Base-by-base conservation (phyloP, 2,113 vertebrate genomes). In the Oryzias javanicus region DNA sequence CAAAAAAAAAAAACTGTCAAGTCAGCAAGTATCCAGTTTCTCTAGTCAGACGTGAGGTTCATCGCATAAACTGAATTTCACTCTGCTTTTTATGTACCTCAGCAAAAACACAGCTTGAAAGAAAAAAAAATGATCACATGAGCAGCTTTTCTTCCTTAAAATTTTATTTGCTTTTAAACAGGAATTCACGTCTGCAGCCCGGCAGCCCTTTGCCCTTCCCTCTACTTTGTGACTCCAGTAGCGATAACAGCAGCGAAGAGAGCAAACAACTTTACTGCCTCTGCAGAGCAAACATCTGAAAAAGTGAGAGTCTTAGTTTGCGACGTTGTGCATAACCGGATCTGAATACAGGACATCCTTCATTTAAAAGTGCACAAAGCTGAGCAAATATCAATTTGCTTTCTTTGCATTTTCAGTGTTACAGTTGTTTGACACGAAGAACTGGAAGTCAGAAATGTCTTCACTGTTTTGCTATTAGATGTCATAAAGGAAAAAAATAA, bases 181-280 rank as follows among this genome's bases (percentile, higher is more conserved):
- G 67, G 58, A 67, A 49, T 79, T 68, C 53, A 55, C 58, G 65
- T 83, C 76, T 63, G 48, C 60, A 14, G 41, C 25, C 64, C 29
- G 4, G n/a, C 12, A 20, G 49, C 18, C 42, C 46, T 61, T 58
- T 64, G 54, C 69, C 42, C 59, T 35, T 35, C 35, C 10, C 12
- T 35, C 35, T 2, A 35, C 35, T 35, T 35, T 35, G 10, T 35
- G 8, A 35, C 35, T 35, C 10, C 7, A 35, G 35, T 12, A 12
- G 64, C 75, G 58, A 67, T 72, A 51, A 60, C 59, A 58, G 64
- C 52, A 60, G 68, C 67, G 50, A 68, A 42, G 0, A 65, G 42
- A 73, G 62, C 65, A 83, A 80, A 86, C 75, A 81, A 71, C 50
- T 67, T 67, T 55, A 68, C 64, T 13, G 35, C 22, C 35, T 25